These are phyloP conservation scores for Cheilosia pagana DNA, from an alignment of 2,888 invertebrate genomes.

Conservation along the genomic window DNA sequence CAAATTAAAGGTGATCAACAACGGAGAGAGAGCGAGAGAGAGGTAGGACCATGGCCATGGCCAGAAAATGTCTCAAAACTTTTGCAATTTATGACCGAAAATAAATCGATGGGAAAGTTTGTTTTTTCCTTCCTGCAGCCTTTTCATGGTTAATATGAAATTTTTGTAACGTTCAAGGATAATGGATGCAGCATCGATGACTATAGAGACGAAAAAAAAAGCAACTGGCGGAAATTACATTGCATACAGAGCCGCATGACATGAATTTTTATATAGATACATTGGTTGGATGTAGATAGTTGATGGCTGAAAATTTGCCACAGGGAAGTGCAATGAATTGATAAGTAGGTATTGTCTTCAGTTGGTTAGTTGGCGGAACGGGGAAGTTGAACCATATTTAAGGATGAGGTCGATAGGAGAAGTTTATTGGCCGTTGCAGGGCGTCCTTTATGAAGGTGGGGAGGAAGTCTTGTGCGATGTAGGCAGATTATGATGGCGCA, in stretches of 20 bases:
- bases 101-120: constrained; percentile 43
- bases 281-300: constrained; percentile 20
- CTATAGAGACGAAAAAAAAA: neutral
- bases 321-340: constrained; percentile 60
- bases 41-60: constrained; percentile 5
- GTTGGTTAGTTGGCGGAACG: neutral
- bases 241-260: constrained; percentile 52
- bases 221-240: constrained; percentile 30
- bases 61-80: constrained; percentile 51
- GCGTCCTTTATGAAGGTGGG: neutral
- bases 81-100: constrained; percentile 54
- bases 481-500: neutral
- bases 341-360: constrained; percentile 66
- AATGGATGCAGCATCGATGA: constrained; percentile 46
- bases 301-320: constrained; percentile 54
- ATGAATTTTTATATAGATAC: constrained; percentile 52
- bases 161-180: constrained; percentile 63
- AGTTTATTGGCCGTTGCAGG: neutral
- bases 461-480: constrained; percentile 15
- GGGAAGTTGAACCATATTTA: constrained; percentile 25
- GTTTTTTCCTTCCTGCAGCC: constrained; percentile 9
- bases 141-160: constrained; percentile 34
- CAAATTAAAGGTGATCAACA: constrained; percentile 66
- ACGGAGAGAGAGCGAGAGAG: constrained; percentile 13
- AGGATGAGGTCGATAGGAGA: constrained; percentile 18